phyloP scores from a whole-genome alignment of 1,140 invertebrate genomes.

The Leptopilina clavipes region DNA sequence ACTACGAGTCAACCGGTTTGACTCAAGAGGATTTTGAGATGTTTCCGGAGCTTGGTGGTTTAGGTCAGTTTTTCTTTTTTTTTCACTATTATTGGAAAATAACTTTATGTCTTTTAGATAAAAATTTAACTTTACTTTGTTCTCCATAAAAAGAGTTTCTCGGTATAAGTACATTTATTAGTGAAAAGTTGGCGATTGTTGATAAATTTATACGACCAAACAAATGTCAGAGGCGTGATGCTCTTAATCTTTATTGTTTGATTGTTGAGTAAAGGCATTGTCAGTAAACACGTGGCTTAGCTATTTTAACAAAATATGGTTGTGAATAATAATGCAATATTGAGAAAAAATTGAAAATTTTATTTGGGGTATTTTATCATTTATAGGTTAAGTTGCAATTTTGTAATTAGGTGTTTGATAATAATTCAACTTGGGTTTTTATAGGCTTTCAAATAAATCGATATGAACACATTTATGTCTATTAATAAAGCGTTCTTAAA shows the following conservation, averaged over 20 bases:
- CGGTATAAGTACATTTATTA: neutral
- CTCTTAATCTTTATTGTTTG: neutral
- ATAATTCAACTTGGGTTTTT: no score
- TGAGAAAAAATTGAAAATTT: neutral
- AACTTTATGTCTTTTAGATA: neutral
- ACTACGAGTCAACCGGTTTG: constrained; percentile 30
- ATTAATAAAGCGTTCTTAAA: neutral
- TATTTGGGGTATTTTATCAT: neutral
- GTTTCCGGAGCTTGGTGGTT: constrained; percentile 59
- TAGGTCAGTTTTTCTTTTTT: constrained; percentile 50
- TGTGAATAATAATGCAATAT: neutral
- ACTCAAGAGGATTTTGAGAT: constrained; percentile 52
- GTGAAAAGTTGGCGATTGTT: neutral
- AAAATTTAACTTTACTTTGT: neutral
- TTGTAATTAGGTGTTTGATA: neutral
- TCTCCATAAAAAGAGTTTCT: neutral
- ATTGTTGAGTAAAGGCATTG: neutral
- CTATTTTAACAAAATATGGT: neutral
- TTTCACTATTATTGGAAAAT: neutral
- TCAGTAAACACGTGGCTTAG: neutral
- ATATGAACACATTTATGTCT: neutral
- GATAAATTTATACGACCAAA: neutral
- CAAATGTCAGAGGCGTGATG: neutral
- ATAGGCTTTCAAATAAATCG: neutral
- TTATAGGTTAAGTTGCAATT: neutral